These are phyloP conservation scores for Anas platyrhynchos DNA, from an alignment of 2,113 vertebrate species.

Conservation along the genomic window DNA sequence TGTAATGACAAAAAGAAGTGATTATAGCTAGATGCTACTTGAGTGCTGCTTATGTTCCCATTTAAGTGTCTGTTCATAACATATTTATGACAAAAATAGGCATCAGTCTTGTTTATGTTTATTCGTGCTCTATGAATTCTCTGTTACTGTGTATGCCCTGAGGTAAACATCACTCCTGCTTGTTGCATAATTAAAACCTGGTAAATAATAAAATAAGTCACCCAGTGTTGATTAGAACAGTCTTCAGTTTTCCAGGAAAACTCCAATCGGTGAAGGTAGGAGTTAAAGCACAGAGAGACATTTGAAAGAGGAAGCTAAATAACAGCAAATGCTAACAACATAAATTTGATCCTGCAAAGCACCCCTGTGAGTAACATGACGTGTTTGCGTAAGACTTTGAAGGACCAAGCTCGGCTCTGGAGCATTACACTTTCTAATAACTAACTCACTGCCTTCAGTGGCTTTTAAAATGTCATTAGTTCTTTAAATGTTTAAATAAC, in stretches of 20 bases:
- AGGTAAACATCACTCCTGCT: background rate
- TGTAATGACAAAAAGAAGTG: background rate
- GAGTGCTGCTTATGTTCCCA: background rate
- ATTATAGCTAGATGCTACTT: background rate
- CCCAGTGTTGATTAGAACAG: background rate
- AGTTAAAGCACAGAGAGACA: slow-evolving; percentile 8
- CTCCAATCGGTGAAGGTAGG: background rate
- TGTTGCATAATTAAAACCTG: background rate
- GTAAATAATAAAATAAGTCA: background rate
- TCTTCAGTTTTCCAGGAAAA: slow-evolving; percentile 8
- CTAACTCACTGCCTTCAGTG: slow-evolving; percentile 33
- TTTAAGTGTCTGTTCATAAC: background rate
- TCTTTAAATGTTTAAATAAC: slow-evolving; percentile 48
- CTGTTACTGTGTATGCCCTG: background rate
- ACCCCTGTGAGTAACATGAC: background rate
- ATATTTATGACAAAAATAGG: background rate
- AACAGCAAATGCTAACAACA: slow-evolving; percentile 43
- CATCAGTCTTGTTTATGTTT: background rate
- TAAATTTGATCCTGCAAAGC: slow-evolving; percentile 39
- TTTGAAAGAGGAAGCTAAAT: slow-evolving; percentile 48
- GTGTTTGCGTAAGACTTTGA: background rate
- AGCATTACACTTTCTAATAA: slow-evolving; percentile 5
- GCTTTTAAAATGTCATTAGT: slow-evolving; percentile 51
- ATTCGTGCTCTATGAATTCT: background rate
- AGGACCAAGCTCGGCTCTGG: background rate